Evolutionary conservation across 2,888 invertebrate species (phyloP), one percentile per base, ranked within the genome.

Genomic region (Ophioninae sp.): DNA sequence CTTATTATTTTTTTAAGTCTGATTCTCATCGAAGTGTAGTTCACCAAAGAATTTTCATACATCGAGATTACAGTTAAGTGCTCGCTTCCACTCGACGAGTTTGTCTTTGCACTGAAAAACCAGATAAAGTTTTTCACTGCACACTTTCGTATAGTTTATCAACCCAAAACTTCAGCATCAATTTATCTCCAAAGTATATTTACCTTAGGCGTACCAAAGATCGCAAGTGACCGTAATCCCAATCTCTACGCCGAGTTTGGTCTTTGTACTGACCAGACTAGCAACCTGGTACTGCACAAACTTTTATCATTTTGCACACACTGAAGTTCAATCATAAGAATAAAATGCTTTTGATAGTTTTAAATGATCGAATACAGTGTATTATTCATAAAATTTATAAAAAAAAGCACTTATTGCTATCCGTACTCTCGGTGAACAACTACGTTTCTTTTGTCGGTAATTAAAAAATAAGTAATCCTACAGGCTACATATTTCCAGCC

Each of bases 41-140:
- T 73, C 58, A 58, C 73, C 61, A 73, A 73, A 8, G 8, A 30
- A 6, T 8, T 63, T 20, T 13, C 58, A 13, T 13, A 23, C 10
- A 2, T 22, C 9, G 6, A 73, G 41, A n/a, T 39, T 44, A 22
- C 73, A 73, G 37, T 44, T 44, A 9, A 73, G 79, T 20, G 58
- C 64, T 7, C 58, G 64, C 41, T 44, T 22, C 51, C 81, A 81
- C 30, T 56, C 69, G 17, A 9, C 7, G 13, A 59, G 74, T 56
- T 22, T 72, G 3, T 69, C 13, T 0, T 23, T 23, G 30, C 63
- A 63, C 73, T 73, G 17, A 30, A 44, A 8, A 44, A 10, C 22
- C 22, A 1, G 17, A 44, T 44, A 44, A 44, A 44, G 13, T 44
- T 0, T 44, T 44, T 13, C 10, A 44, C 44, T 63, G 61, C 7